Conservation (phyloP, 2,113 vertebrate genomes). For the Baryphthengus martii region DNA sequence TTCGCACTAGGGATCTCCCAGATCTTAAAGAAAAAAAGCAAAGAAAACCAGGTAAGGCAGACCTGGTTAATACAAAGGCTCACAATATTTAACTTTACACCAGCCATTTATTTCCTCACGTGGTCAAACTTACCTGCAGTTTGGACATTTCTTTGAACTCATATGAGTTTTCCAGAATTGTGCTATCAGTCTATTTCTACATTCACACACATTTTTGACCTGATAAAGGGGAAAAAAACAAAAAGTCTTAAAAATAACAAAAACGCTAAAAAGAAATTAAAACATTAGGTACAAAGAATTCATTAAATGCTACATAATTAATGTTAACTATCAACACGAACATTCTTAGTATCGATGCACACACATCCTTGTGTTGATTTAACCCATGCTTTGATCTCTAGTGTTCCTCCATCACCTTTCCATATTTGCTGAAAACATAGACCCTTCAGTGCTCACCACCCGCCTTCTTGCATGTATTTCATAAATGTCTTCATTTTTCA, state of each 20-base stretch:
- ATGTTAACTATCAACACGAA: neutral
- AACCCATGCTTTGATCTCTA: neutral
- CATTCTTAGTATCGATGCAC: neutral
- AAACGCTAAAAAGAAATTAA: neutral
- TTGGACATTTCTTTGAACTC: constrained; percentile 81
- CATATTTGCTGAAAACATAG: neutral
- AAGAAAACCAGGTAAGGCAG: neutral
- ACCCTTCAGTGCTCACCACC: neutral
- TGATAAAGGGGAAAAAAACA: constrained; percentile 17
- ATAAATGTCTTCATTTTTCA: neutral
- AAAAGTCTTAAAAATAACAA: neutral
- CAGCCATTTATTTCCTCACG: neutral
- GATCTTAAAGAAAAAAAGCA: constrained; percentile 62
- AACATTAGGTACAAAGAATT: neutral
- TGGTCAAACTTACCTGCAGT: constrained; percentile 84
- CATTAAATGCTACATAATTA: neutral
- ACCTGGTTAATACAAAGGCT: neutral
- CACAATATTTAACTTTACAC: neutral
- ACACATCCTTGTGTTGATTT: neutral
- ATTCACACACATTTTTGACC: constrained; percentile 92
- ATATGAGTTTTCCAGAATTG: constrained; percentile 88
- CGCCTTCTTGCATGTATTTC: neutral
- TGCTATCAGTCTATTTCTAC: constrained; percentile 78
- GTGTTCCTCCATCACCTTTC: neutral
- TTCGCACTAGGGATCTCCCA: constrained; percentile 77